Base-by-base conservation (phyloP, 2,888 invertebrate species). In the Germaria angustata region DNA sequence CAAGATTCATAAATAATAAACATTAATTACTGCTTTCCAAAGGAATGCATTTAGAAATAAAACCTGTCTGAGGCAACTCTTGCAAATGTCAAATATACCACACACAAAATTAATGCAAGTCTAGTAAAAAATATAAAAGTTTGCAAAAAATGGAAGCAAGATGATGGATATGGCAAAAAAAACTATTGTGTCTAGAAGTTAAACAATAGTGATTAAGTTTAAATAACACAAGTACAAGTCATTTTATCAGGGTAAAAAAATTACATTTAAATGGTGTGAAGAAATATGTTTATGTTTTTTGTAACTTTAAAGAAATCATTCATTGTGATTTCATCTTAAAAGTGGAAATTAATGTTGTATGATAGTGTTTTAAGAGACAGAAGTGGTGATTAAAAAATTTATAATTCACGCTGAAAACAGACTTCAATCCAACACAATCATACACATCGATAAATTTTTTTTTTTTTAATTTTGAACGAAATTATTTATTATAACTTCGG, bases 1-100 rank as follows among this genome's bases (percentile, higher is more conserved):
- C 39, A 75, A 75, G 73, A 78, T 81, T 78, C 73, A 78, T 78
- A 81, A 81, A 81, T 81, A 73, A 78, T 73, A 57, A 73, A 68
- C 81, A 78, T 81, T 78, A 78, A 78, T 81, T 81, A 78, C 51
- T 78, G 73, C 78, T 73, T 75, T 49, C 57, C 34, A 57, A 78
- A 51, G 65, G 53, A 13, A 65, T 17, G 32, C 22, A 59, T 39
- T 15, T 15, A 39, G 46, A 24, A 28, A 5, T 32, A 32, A 11
- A 65, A 20, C 28, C 9, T 24, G 32, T 34, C 7, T 49, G 17
- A 55, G 59, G n/a, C 41, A 17, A 44, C 15, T 41, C 3, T 20
- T 55, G 44, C 28, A 28, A 59, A 36, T 28, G 2, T 28, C 15
- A 32, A 53, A 32, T 17, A 53, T 53, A n/a, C 61, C 49, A 49